phyloP scores from a whole-genome alignment of 2,797 vertebrate species.

The Mareca penelope region DNA sequence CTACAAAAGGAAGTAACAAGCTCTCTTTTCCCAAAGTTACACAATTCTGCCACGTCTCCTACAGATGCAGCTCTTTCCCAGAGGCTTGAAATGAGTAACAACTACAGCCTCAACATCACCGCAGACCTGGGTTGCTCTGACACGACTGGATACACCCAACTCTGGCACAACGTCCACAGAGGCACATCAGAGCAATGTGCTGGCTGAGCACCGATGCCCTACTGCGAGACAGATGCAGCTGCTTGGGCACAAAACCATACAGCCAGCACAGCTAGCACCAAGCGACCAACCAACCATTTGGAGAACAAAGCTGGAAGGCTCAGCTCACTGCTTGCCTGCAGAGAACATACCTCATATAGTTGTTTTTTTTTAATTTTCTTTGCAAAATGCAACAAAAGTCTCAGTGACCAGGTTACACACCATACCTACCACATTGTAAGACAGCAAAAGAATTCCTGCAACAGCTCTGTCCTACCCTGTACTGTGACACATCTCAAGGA shows the following conservation, averaged over 20 bases:
- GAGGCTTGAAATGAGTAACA: background rate
- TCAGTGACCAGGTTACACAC: background rate
- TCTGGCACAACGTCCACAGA: background rate
- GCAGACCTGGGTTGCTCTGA: background rate
- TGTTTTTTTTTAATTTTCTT: background rate
- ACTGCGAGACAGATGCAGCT: background rate
- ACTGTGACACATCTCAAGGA: background rate
- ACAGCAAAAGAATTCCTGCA: background rate
- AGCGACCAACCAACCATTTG: background rate
- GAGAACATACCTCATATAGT: rapidly evolving
- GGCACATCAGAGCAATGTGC: background rate
- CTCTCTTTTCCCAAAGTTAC: background rate
- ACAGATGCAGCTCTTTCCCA: background rate
- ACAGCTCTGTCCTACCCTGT: background rate
- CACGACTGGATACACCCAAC: background rate
- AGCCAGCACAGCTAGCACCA: background rate
- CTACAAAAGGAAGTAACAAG: background rate
- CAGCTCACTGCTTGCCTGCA: background rate
- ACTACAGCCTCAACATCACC: background rate
- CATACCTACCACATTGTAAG: background rate
- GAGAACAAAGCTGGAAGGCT: background rate
- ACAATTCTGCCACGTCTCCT: background rate
- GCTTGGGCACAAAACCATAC: background rate
- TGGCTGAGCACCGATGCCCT: background rate
- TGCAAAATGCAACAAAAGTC: background rate